A percentile compares a stretch with the other conserved stretches of the same genome.
phyloP scores from a whole-genome alignment of 53 echinoderm and acorn worm genomes.

The Pentamera pediparva region DNA sequence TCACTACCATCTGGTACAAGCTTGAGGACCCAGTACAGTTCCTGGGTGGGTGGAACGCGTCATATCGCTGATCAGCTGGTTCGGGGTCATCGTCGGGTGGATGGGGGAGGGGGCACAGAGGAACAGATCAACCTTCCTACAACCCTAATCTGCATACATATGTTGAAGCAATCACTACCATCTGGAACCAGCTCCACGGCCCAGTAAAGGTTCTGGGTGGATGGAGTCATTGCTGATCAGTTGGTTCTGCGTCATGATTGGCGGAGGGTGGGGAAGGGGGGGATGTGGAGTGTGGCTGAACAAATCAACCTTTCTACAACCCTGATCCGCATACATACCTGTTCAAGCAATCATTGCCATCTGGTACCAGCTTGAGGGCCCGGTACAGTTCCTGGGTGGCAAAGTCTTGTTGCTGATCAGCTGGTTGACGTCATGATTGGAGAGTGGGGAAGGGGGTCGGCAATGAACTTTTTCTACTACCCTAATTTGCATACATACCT shows the following conservation, averaged over 20 bases:
- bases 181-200: too few relatives aligned
- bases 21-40: conserved; percentile 82
- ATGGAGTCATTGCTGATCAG: too few relatives aligned
- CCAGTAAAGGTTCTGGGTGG: too few relatives aligned
- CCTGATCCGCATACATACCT: conserved; percentile 71
- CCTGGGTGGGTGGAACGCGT: conserved; percentile 97
- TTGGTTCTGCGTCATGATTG: not conserved
- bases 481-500: conserved; percentile 64
- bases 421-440: too few relatives aligned
- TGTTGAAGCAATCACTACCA: too few relatives aligned
- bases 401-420: conserved; percentile 38
- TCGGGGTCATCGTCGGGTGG: conserved; percentile 9
- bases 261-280: not conserved
- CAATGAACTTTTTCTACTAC: too few relatives aligned
- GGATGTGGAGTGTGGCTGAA: too few relatives aligned
- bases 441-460: too few relatives aligned
- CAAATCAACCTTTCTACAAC: too few relatives aligned
- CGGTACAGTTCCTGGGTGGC: conserved; percentile 87
- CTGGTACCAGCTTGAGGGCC: conserved; percentile 72
- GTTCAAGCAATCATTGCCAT: conserved; percentile 80
- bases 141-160: too few relatives aligned
- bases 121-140: too few relatives aligned
- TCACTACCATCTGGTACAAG: conserved; percentile 76
- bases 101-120: too few relatives aligned
- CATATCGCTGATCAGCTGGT: conserved; percentile 13